Evolutionary conservation across 2,888 invertebrate species (phyloP).

Genomic region (Hirtodrosophila alboralis): DNA sequence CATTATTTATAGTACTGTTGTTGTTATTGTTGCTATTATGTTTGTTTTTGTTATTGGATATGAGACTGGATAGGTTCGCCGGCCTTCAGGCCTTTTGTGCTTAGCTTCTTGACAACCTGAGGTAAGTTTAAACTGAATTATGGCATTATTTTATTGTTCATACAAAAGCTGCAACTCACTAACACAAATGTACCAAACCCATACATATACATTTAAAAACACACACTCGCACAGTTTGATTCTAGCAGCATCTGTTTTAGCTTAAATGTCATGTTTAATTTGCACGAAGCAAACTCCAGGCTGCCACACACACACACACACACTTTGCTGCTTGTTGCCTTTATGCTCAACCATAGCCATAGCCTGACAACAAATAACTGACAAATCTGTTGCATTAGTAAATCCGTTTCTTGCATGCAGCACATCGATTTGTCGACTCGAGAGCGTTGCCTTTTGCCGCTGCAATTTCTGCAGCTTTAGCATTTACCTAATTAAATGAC

Average conservation of each 20-base stretch:
- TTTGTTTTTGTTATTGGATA: too few relatives aligned
- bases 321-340: slow-evolving; percentile 25
- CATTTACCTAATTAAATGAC: slow-evolving; percentile 73
- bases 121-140: slow-evolving; percentile 43
- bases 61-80: slow-evolving; percentile 11
- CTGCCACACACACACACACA: slow-evolving; percentile 10
- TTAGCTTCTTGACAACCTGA: slow-evolving; percentile 11
- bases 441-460: slow-evolving; percentile 7
- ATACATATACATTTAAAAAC: not conserved
- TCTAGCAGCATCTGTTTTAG: not conserved
- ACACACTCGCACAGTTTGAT: too few relatives aligned
- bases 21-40: not conserved
- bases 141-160: slow-evolving; percentile 51
- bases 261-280: slow-evolving; percentile 34
- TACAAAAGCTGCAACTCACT: slow-evolving; percentile 13
- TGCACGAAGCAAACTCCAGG: slow-evolving; percentile 23
- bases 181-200: not conserved
- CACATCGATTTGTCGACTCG: slow-evolving; percentile 52
- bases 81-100: slow-evolving; percentile 4
- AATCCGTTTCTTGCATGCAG: slow-evolving; percentile 45
- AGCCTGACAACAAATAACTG: slow-evolving; percentile 57
- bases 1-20: slow-evolving; percentile 41
- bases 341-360: too few relatives aligned
- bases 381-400: slow-evolving; percentile 73
- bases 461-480: slow-evolving; percentile 25